phyloP scores from a whole-genome alignment of 2,888 invertebrate species.

The Epinotia brunnichana region DNA sequence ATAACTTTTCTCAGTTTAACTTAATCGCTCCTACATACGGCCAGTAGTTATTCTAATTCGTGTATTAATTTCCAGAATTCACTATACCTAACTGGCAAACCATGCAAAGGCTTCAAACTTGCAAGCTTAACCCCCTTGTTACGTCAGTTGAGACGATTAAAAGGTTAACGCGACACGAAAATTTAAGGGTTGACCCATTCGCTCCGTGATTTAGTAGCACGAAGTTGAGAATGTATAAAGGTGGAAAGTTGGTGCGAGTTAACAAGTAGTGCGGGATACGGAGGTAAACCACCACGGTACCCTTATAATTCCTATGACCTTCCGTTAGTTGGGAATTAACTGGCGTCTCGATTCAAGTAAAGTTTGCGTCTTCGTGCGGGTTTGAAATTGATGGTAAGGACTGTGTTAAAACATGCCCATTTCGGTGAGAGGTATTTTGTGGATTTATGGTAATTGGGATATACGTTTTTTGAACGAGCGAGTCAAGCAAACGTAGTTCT shows the following conservation, averaged over 20 bases:
- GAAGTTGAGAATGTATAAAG: slow-evolving; percentile 37
- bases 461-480: no score
- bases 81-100: neutral
- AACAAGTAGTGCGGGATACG: slow-evolving; percentile 40
- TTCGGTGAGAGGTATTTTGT: no score
- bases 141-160: slow-evolving; percentile 13
- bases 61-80: neutral
- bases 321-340: slow-evolving; percentile 36
- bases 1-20: no score
- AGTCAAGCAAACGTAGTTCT: no score
- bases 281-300: slow-evolving; percentile 42
- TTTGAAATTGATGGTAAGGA: slow-evolving; percentile 24
- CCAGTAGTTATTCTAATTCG: no score
- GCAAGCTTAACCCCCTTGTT: slow-evolving; percentile 2
- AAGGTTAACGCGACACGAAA: slow-evolving; percentile 18
- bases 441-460: no score
- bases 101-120: neutral
- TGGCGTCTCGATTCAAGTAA: slow-evolving; percentile 24
- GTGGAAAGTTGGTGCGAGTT: slow-evolving; percentile 37
- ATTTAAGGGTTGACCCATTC: slow-evolving; percentile 34
- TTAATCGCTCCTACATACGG: no score
- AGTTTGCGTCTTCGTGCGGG: slow-evolving; percentile 24
- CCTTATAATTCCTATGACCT: slow-evolving; percentile 43
- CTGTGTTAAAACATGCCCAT: neutral
- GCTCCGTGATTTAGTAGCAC: slow-evolving; percentile 30